Evolutionary conservation across 2,888 invertebrate species (phyloP), one percentile per base, ranked within the genome.

Genomic region (Andrena dorsata): DNA sequence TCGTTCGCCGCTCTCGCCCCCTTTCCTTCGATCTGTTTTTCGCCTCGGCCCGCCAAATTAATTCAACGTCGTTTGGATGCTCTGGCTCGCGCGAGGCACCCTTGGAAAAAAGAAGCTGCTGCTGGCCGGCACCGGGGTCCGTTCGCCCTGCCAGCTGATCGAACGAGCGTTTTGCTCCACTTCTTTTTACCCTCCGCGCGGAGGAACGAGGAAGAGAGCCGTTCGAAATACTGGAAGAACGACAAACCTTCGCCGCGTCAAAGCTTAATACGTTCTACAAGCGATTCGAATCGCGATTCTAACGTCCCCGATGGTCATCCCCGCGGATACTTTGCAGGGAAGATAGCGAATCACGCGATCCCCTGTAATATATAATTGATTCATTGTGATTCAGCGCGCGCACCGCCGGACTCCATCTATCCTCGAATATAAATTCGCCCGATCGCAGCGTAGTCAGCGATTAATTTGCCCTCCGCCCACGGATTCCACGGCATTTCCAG

Each of bases 31-130:
- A 8, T 16, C 20, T 32, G 77, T 35, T 77, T 72, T 66, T 66
- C 66, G 61, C 68, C 53, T 49, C 58, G 68, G 6, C 41, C 13
- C 10, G 68, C 53, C 28, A 78, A 81, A 82, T 74, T 69, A 70
- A 82, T 82, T 80, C 77, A 69, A 73, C 68, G 73, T 73, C 72
- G 77, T 68, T 81, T 70, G 65, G 70, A 80, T 47, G 69, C 60
- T 56, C n/a, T 49, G 47, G 5, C 47, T 20, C 53, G 66, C 60
- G 47, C 56, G 41, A 51, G 56, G 35, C 76, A 81, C 73, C 61
- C 30, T n/a, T 66, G 16, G n/a, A 7, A 13, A 20, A n/a, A 49
- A 63, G 53, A 51, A 73, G 71, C 47, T 26, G 13, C 61, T 13
- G 47, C 26, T 26, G 61, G 60, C 56, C 53, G 28, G 35, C 13